Percentiles rank a stretch among this genome's conserved stretches.
Evolutionary conservation across 2,888 invertebrate genomes (phyloP).

Genomic region (Flabesymbios commensalis): DNA sequence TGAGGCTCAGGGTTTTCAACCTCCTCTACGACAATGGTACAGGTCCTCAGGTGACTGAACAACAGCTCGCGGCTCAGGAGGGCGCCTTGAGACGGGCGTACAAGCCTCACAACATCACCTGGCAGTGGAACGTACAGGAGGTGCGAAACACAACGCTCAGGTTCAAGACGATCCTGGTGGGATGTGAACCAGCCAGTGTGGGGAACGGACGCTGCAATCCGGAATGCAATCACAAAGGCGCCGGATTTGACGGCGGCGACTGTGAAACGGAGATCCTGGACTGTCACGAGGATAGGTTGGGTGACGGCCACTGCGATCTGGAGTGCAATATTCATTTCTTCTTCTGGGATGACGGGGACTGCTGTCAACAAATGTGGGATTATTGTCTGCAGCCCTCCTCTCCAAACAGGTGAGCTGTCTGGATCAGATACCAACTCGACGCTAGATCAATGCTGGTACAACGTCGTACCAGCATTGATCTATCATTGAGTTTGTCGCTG

Average conservation of each 20-base stretch:
- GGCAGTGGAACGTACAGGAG: conserved; percentile 7
- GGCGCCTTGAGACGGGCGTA: conserved; percentile 43
- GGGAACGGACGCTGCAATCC: conserved; percentile 49
- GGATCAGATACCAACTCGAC: no score
- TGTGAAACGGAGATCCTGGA: conserved; percentile 41
- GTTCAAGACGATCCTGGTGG: conserved; percentile 41
- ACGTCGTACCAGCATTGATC: no score
- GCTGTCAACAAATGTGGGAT: conserved; percentile 39
- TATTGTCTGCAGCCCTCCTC: conserved; percentile 49
- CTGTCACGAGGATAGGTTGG: conserved; percentile 36
- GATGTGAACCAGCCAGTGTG: conserved; percentile 45
- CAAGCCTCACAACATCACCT: conserved; percentile 47
- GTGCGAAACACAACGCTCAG: conserved; percentile 41
- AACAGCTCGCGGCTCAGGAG: conserved; percentile 46
- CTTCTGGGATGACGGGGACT: conserved; percentile 54
- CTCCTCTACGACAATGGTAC: conserved; percentile 46
- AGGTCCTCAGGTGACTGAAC: conserved; percentile 41
- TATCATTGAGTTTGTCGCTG: no score
- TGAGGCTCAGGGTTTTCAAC: conserved; percentile 43
- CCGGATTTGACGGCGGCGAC: conserved; percentile 57
- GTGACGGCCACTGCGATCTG: conserved; percentile 48
- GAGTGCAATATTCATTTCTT: conserved; percentile 49
- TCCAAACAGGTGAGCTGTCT: conserved; percentile 40
- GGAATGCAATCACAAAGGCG: conserved; percentile 46
- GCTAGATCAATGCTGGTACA: no score